These are phyloP conservation scores for Mirounga angustirostris DNA, from an alignment of 2,113 vertebrate species.

Conservation along the genomic window DNA sequence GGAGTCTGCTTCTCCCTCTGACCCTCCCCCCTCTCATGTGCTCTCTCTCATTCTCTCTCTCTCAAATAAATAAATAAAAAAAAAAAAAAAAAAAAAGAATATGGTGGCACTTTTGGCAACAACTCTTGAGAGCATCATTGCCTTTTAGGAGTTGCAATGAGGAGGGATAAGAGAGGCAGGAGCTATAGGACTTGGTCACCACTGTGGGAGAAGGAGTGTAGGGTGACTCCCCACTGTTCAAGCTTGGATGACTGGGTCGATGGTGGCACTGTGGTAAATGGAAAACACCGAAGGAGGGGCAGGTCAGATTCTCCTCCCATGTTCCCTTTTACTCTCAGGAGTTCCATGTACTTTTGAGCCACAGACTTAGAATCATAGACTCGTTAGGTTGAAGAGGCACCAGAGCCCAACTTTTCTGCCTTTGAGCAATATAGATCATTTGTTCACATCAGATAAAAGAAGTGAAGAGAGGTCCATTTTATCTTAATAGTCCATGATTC, in stretches of 20 bases:
- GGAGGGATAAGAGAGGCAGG: neutral
- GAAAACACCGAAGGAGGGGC: neutral
- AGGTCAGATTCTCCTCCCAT: neutral
- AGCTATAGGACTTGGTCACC: neutral
- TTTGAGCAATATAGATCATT: neutral
- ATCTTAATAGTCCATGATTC: neutral
- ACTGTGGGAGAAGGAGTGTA: neutral
- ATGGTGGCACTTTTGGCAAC: neutral
- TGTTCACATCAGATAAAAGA: neutral
- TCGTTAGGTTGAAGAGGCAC: neutral
- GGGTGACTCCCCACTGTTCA: neutral
- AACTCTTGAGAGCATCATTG: neutral
- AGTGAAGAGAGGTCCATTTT: neutral
- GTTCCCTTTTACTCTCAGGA: neutral
- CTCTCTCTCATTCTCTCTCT: no score
- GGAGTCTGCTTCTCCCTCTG: no score
- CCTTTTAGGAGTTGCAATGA: neutral
- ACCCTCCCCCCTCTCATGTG: no score
- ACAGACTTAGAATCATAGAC: conserved; percentile 32
- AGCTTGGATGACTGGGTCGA: neutral
- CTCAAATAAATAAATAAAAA: no score
- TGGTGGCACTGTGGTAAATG: neutral
- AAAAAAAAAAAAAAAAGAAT: neutral
- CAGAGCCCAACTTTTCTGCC: neutral
- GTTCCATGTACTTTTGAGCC: neutral